Base-by-base conservation (phyloP, 1,140 invertebrate genomes). In the Bombus confusus region DNA sequence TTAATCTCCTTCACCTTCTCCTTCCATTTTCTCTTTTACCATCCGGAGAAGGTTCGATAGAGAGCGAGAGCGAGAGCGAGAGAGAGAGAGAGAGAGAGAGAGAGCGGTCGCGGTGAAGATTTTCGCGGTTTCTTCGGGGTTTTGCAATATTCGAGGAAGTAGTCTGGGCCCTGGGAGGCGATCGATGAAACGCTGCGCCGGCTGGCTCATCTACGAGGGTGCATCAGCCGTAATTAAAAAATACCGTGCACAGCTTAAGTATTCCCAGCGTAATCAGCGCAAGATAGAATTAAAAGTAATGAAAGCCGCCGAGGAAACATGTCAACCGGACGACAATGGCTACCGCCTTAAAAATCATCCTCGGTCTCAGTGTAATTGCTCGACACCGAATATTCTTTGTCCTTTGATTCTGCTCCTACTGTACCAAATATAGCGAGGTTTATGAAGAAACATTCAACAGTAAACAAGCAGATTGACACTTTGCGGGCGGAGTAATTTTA, bases 201-300 rank as follows among this genome's bases (percentile, higher is more conserved):
- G 79, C 77, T 41, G 71, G 37, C 77, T 72, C 57, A 28, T 52
- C 62, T 28, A 22, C 71, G 22, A 47, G 89, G 88, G 88, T 93
- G 91, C 91, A 93, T 93, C 93, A 93, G 91, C 91, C 88, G 90
- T 93, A 93, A 93, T 93, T 93, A 93, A 93, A 91, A 93, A 93
- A 92, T 93, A 91, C 92, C 92, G 87, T 87, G 87, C 89, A 73
- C 88, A 88, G 89, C 91, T 93, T 91, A 92, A 93, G 90, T 93
- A 93, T 93, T 93, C 92, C 88, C 83, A 79, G 59, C 89, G 91
- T 92, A 93, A 93, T 93, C 92, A 90, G 84, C 87, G 88, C 87
- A 88, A 91, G 74, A 92, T 91, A 85, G 91, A 93, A 93, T 93
- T 93, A 93, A 93, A 93, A 92, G 91, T 92, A 89, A 92, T 91